These are phyloP conservation scores for Epinephelus lanceolatus DNA, from an alignment of 2,113 vertebrate species.

Conservation along the genomic window DNA sequence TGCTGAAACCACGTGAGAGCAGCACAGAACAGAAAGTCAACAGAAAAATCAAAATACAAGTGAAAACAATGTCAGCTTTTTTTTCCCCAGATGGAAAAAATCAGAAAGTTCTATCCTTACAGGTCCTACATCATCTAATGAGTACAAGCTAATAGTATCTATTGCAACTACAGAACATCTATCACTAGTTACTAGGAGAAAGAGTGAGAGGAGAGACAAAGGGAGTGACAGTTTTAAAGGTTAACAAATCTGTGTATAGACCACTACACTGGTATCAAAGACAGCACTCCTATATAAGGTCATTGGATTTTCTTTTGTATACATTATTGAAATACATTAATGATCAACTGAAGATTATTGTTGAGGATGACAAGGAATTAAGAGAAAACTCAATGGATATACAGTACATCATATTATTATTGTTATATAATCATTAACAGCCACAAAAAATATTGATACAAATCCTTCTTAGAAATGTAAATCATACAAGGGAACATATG, in stretches of 20 bases:
- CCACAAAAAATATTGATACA: slow-evolving; percentile 38
- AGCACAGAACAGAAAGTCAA: background rate
- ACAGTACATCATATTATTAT: slow-evolving; percentile 22
- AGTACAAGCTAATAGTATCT: background rate
- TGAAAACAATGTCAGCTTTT: background rate
- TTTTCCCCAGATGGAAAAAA: slow-evolving; percentile 1
- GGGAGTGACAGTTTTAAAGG: slow-evolving; percentile 14
- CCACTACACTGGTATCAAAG: slow-evolving; percentile 20
- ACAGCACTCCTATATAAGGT: slow-evolving; percentile 2
- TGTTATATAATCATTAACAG: slow-evolving; percentile 28
- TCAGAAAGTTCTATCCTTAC: background rate
- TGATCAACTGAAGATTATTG: slow-evolving; percentile 10
- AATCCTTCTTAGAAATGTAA: slow-evolving; percentile 28
- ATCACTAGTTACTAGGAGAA: slow-evolving; percentile 4
- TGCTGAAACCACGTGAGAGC: background rate
- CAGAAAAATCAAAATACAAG: slow-evolving; percentile 7
- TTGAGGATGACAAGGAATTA: slow-evolving; percentile 2
- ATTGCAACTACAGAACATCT: slow-evolving; percentile 9
- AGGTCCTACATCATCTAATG: slow-evolving; percentile 8
- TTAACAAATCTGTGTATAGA: slow-evolving; percentile 11
- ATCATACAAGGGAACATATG: slow-evolving; percentile 14
- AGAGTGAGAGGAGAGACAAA: background rate
- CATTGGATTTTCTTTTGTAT: slow-evolving; percentile 18
- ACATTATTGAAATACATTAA: slow-evolving; percentile 29
- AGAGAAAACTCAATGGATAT: background rate